These are phyloP conservation scores for Cremastinae sp. DNA, from an alignment of 2,888 invertebrate genomes.

Conservation along the genomic window DNA sequence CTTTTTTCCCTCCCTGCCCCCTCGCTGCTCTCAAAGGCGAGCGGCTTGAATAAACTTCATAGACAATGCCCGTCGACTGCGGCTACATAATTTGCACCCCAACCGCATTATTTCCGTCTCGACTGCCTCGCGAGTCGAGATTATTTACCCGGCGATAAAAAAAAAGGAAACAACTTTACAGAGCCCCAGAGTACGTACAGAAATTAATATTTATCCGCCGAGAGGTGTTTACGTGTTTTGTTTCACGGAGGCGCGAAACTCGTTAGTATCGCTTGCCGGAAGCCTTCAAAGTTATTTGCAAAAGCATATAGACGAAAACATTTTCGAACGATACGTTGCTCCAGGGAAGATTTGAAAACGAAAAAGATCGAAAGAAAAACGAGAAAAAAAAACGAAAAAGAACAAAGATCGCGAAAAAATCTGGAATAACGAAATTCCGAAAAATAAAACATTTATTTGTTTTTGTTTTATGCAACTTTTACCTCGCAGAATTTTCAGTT, in stretches of 20 bases:
- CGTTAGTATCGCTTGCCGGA: neutral
- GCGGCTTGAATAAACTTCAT: conserved; percentile 63
- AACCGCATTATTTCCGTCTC: conserved; percentile 26
- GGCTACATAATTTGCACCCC: conserved; percentile 9
- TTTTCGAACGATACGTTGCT: no score
- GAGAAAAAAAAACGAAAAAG: neutral
- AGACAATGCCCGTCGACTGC: conserved; percentile 57
- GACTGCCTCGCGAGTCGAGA: conserved; percentile 10
- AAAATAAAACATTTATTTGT: no score
- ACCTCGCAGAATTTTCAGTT: no score
- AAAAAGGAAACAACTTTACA: conserved; percentile 11
- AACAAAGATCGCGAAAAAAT: neutral
- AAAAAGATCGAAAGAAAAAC: neutral
- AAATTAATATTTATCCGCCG: conserved; percentile 29
- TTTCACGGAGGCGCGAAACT: conserved; percentile 11
- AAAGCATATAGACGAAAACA: neutral
- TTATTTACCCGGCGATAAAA: conserved; percentile 2
- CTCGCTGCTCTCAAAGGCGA: conserved; percentile 24
- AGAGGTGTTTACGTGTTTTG: conserved; percentile 13
- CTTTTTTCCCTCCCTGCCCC: no score
- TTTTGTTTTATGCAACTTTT: no score
- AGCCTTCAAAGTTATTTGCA: neutral
- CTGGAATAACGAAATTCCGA: no score
- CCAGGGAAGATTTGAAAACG: no score
- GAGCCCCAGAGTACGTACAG: conserved; percentile 5